Evolutionary conservation across 2,113 vertebrate species (phyloP), one percentile per base, ranked within the genome.

Genomic region (Lynx canadensis): DNA sequence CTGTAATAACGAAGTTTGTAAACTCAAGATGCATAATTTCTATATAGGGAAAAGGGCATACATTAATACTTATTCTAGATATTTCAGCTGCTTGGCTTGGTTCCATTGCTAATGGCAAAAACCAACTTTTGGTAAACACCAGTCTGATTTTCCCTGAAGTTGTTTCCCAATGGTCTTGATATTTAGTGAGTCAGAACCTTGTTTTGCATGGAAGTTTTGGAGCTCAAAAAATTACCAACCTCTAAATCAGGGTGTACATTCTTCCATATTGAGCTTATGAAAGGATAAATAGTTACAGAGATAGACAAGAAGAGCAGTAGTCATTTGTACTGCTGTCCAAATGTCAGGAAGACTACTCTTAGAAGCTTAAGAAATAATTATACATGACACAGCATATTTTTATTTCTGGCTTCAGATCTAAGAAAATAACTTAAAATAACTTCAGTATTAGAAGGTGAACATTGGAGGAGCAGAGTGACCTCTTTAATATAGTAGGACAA

Each of bases 381-480:
- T 41, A 71, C 33, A 88, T 50, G 90, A 23, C 36, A 55, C 33
- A 84, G 15, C 21, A 74, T 50, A 23, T 66, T 63, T 93, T 86
- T 95, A 93, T 85, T 91, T 81, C 52, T 90, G 57, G 57, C 29
- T 95, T 18, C 11, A 93, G 48, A 89, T 69, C 41, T 87, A 96
- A 94, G 81, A 95, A 95, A 96, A 80, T 90, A 63, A 57, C 41
- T 86, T 78, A 80, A 80, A 97, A 87, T 65, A 82, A 94, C 29
- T 57, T 82, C 16, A 76, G 15, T 55, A 60, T 81, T 91, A 89
- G 76, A 79, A 91, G 31, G 60, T 81, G 52, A 94, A 82, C 27
- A 29, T 4, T 13, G 38, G 41, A 88, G 71, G 48, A 87, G 29
- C 15, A 76, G 87, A 89, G 29, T 87, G 50, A 92, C 27, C 29